Percentiles rank a stretch among this genome's conserved stretches.
Evolutionary conservation across 2,113 vertebrate species (phyloP).

Genomic region (Carassius gibelio): DNA sequence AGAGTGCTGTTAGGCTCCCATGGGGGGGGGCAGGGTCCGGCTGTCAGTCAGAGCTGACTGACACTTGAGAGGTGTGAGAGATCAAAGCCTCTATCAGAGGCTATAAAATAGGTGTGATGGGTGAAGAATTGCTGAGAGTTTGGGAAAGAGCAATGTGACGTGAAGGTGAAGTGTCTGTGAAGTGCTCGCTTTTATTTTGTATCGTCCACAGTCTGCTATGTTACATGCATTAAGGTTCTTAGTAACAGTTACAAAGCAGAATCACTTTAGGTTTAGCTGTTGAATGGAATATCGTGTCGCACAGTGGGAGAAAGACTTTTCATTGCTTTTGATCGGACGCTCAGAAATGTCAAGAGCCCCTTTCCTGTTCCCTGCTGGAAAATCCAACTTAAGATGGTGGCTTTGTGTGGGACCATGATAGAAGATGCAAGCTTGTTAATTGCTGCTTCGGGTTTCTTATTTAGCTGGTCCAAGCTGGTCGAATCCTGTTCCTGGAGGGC

Average conservation of each 20-base stretch:
- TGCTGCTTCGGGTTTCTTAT: too few relatives aligned
- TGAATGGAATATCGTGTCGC: neutral
- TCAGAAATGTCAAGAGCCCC: neutral
- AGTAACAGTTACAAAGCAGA: neutral
- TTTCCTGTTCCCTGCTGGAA: neutral
- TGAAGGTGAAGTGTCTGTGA: slow-evolving; percentile 45
- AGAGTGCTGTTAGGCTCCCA: slow-evolving; percentile 58
- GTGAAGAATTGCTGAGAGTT: slow-evolving; percentile 55
- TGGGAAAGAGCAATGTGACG: slow-evolving; percentile 37
- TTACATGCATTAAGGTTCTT: neutral
- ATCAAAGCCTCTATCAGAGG: slow-evolving; percentile 57
- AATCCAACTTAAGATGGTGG: neutral
- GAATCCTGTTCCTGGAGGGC: neutral
- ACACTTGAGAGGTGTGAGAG: slow-evolving; percentile 59
- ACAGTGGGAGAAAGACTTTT: neutral
- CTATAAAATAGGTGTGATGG: slow-evolving; percentile 60
- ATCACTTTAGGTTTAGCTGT: slow-evolving; percentile 1
- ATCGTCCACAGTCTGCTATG: neutral
- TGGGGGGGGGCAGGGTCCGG: slow-evolving; percentile 56
- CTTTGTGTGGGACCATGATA: neutral
- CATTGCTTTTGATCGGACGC: neutral
- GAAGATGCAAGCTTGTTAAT: too few relatives aligned
- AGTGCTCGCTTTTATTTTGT: slow-evolving; percentile 13
- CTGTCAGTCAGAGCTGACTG: slow-evolving; percentile 61
- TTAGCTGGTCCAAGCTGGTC: neutral